Conservation (phyloP, 2,888 invertebrate species). For the Allophyes oxyacanthae region DNA sequence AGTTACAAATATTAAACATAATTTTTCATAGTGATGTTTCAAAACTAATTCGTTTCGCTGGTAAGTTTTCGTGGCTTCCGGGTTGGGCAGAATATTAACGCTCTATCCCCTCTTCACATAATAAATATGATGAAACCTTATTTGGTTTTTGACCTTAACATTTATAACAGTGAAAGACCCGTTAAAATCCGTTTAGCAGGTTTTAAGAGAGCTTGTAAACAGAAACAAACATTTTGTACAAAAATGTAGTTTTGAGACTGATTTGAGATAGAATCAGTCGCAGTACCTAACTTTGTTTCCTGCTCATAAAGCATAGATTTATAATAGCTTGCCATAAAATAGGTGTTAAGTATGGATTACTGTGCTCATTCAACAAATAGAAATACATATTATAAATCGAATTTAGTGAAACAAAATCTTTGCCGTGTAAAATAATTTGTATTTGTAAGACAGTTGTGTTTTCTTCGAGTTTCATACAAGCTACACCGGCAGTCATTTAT, state of each 20-base stretch:
- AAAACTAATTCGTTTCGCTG: slow-evolving; percentile 8
- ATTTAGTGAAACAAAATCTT: neutral
- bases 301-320: slow-evolving; percentile 3
- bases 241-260: slow-evolving; percentile 11
- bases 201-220: slow-evolving; percentile 30
- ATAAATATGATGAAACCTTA: slow-evolving; percentile 15
- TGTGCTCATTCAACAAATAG: neutral
- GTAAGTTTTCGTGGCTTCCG: slow-evolving; percentile 3
- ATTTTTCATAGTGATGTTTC: slow-evolving; percentile 1
- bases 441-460: slow-evolving; percentile 9
- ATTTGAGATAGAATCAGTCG: neutral
- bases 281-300: neutral
- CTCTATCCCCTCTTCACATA: slow-evolving; percentile 1
- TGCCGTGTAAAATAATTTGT: slow-evolving; percentile 9
- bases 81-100: slow-evolving; percentile 5
- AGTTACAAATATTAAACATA: neutral
- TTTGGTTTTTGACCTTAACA: slow-evolving; percentile 36
- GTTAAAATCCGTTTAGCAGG: slow-evolving; percentile 29
- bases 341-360: slow-evolving; percentile 1
- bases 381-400: slow-evolving; percentile 1
- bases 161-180: slow-evolving; percentile 42
- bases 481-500: slow-evolving; percentile 10
- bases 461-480: slow-evolving; percentile 7
- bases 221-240: slow-evolving; percentile 14
- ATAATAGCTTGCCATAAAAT: neutral